These are phyloP conservation scores for Petrocephalus schoutedeni DNA, from an alignment of 2,797 vertebrate genomes.

Conservation along the genomic window DNA sequence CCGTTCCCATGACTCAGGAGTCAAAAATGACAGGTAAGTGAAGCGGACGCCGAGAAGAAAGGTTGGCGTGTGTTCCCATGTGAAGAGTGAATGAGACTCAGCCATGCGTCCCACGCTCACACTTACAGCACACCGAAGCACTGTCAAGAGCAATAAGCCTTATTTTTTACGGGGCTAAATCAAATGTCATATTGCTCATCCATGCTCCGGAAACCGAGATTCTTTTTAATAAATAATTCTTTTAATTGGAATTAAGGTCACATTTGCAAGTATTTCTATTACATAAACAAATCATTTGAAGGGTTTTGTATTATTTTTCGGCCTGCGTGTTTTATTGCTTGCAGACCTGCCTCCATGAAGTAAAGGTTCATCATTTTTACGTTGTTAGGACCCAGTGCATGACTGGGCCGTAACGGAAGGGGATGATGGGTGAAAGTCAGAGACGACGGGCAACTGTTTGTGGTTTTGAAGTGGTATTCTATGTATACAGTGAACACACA, in stretches of 20 bases:
- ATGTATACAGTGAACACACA: no score
- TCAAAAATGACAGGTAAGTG: constrained; percentile 15
- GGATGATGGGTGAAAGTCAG: no score
- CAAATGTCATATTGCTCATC: not conserved
- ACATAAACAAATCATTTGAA: no score
- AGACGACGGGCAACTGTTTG: no score
- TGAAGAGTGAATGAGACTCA: not conserved
- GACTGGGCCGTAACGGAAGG: no score
- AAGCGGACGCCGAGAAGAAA: not conserved
- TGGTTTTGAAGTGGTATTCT: no score
- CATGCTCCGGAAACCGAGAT: not conserved
- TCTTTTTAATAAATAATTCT: not conserved
- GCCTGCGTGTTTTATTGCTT: no score
- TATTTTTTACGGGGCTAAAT: not conserved
- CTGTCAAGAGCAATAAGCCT: not conserved
- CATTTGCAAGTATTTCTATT: no score
- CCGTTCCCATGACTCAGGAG: not conserved
- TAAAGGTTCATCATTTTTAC: not conserved
- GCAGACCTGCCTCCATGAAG: not conserved
- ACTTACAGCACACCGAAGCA: not conserved
- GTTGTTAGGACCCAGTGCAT: not conserved
- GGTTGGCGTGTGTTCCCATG: not conserved
- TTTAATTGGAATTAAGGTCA: no score
- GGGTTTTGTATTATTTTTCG: no score
- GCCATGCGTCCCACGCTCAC: not conserved